phyloP scores from a whole-genome alignment of 2,888 invertebrate genomes.

The Agrilus cyanescens region DNA sequence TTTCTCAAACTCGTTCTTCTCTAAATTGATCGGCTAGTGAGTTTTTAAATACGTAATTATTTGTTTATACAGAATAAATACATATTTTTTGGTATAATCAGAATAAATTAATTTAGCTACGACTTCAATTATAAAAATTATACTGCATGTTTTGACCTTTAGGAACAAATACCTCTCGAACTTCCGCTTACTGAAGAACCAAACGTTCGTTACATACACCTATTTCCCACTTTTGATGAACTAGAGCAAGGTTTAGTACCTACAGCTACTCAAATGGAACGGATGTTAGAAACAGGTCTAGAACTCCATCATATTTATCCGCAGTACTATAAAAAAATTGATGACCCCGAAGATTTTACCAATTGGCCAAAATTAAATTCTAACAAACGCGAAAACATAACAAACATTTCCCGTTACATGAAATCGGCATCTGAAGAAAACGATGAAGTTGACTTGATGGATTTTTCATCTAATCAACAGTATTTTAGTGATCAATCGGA shows the following conservation, averaged over 20 bases:
- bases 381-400: neutral
- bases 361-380: neutral
- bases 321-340: constrained; percentile 14
- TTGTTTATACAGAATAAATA: too few relatives aligned
- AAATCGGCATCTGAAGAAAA: too few relatives aligned
- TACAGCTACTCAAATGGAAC: constrained; percentile 20
- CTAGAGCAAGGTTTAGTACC: constrained; percentile 37
- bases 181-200: constrained; percentile 28
- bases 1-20: too few relatives aligned
- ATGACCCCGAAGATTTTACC: neutral
- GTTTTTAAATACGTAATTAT: too few relatives aligned
- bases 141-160: constrained; percentile 10
- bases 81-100: too few relatives aligned
- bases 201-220: constrained; percentile 33
- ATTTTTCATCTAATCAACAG: too few relatives aligned
- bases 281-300: constrained; percentile 12
- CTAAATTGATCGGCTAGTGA: too few relatives aligned
- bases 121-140: too few relatives aligned
- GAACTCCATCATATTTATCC: constrained; percentile 15
- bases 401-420: too few relatives aligned
- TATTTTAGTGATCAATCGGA: too few relatives aligned
- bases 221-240: constrained; percentile 42
- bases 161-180: constrained; percentile 9
- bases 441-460: too few relatives aligned
- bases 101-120: too few relatives aligned